Evolutionary conservation across 2,113 vertebrate species (phyloP).

Genomic region (Syrmaticus mikado): DNA sequence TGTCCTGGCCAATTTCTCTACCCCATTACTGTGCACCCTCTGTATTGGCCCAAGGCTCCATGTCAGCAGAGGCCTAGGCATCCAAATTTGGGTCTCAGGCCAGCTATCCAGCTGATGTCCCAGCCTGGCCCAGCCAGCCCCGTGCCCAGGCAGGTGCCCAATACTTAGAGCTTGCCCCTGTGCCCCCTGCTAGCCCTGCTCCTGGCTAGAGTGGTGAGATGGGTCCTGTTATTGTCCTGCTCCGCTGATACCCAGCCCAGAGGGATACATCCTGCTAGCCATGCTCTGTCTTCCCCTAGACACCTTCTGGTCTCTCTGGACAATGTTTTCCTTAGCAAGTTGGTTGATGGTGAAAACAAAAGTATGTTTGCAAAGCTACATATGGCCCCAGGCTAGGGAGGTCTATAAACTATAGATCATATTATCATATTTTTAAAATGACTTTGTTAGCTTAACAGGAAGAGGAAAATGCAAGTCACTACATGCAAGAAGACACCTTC

Average conservation of each 20-base stretch:
- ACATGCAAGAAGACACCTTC: background rate
- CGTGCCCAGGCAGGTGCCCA: background rate
- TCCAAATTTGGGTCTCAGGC: accelerated
- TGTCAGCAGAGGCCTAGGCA: background rate
- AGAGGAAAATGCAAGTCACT: background rate
- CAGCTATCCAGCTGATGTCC: background rate
- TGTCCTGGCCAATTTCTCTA: background rate
- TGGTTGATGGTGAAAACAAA: background rate
- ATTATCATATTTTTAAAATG: background rate
- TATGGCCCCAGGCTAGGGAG: background rate
- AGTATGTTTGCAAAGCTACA: background rate
- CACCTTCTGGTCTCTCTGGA: background rate
- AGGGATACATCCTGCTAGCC: background rate
- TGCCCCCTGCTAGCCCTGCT: accelerated
- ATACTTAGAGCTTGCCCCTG: background rate
- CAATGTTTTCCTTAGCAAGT: background rate
- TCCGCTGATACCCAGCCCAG: background rate
- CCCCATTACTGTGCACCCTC: background rate
- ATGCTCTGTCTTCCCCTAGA: background rate
- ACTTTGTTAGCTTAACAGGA: background rate
- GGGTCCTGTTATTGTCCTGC: background rate
- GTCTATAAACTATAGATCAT: background rate
- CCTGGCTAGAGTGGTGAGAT: accelerated
- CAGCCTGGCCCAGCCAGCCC: background rate
- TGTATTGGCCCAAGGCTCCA: background rate